A percentile compares a stretch with the other conserved stretches of the same genome.
These are phyloP conservation scores for Chionomys nivalis DNA, from an alignment of 2,113 vertebrate species.

Conservation along the genomic window DNA sequence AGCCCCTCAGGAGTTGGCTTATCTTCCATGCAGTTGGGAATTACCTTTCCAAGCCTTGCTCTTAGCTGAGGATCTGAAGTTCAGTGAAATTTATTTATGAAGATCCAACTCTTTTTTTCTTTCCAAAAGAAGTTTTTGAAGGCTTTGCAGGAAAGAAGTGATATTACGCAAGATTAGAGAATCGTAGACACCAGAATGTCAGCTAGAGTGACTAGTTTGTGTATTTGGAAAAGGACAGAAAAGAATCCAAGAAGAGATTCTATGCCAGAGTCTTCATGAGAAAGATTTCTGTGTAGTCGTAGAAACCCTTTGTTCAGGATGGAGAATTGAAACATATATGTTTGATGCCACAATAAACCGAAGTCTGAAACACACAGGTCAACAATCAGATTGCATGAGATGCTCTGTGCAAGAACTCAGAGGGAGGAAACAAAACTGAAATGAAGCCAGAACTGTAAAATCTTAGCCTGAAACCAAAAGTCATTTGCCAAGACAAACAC, in stretches of 20 bases:
- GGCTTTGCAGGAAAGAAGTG: not conserved
- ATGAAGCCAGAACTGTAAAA: not conserved
- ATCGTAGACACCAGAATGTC: not conserved
- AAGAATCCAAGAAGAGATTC: not conserved
- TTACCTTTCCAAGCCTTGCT: not conserved
- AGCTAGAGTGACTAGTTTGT: not conserved
- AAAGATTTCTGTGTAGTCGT: not conserved
- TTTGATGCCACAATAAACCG: not conserved
- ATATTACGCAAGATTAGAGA: not conserved
- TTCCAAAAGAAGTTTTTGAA: not conserved
- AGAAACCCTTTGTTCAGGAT: not conserved
- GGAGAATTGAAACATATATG: not conserved
- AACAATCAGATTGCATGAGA: not conserved
- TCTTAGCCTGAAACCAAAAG: not conserved
- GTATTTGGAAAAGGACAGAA: not conserved
- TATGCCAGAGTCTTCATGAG: not conserved
- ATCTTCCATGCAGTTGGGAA: not conserved
- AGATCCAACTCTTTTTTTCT: not conserved
- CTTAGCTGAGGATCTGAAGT: not conserved
- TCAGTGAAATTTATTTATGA: constrained; percentile 8
- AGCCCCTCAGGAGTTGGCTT: not conserved
- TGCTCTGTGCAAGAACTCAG: not conserved
- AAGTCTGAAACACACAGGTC: not conserved
- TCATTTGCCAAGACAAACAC: not conserved
- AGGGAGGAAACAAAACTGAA: not conserved